Percentiles rank a stretch among this genome's conserved stretches.
Conservation (phyloP, 2,888 invertebrate genomes). For the Cephus rjabovi region DNA sequence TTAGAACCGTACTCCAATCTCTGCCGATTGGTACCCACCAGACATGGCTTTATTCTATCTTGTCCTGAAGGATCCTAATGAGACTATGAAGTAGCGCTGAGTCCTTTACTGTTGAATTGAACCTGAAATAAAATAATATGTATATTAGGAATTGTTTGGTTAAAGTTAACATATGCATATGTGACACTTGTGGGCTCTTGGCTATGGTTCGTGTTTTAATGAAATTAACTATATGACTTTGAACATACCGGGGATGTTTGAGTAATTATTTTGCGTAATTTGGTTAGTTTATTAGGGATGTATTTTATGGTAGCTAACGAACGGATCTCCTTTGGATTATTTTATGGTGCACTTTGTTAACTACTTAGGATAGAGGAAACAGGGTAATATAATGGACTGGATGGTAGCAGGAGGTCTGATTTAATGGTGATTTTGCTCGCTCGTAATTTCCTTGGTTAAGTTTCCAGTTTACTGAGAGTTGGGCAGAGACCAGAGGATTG, state of each 20-base stretch:
- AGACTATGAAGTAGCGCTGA: neutral
- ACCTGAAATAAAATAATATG: neutral
- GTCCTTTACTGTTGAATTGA: neutral
- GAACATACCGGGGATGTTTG: neutral
- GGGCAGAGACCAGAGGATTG: neutral
- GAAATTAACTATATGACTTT: neutral
- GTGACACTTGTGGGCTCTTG: neutral
- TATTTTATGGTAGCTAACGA: neutral
- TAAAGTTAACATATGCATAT: neutral
- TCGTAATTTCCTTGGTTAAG: neutral
- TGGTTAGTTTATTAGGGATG: neutral
- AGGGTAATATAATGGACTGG: neutral
- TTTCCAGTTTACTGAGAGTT: neutral
- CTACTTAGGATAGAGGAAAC: neutral
- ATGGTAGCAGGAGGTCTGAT: neutral
- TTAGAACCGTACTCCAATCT: neutral
- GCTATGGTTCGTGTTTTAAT: neutral
- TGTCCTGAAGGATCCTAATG: neutral
- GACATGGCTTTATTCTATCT: neutral
- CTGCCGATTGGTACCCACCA: neutral
- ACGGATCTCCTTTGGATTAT: neutral
- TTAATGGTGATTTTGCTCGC: neutral
- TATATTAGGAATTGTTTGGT: neutral
- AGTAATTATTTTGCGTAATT: neutral
- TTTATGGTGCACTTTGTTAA: neutral